Conservation (phyloP, 2,888 invertebrate genomes). For the Xylota sylvarum region DNA sequence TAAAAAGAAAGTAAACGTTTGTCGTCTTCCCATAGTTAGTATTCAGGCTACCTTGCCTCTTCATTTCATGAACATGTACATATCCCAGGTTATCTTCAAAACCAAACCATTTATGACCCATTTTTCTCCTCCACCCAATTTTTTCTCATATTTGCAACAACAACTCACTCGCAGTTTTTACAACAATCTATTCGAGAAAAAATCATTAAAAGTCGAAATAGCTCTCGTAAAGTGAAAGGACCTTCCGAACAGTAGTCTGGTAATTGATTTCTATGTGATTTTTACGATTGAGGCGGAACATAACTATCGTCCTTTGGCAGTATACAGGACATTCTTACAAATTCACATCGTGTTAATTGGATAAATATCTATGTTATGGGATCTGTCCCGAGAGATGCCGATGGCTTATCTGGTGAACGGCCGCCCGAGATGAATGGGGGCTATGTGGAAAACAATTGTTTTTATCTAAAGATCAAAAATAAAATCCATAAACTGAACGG, state of each 20-base stretch:
- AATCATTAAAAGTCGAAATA: slow-evolving; percentile 63
- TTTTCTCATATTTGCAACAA: slow-evolving; percentile 44
- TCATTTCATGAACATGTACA: background rate
- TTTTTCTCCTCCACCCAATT: background rate
- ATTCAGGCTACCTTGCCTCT: background rate
- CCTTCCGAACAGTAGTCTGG: slow-evolving; percentile 46
- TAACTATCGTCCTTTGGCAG: background rate
- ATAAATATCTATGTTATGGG: slow-evolving; percentile 69
- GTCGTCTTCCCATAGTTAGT: background rate
- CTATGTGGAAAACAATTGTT: slow-evolving; percentile 61
- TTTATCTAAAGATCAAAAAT: slow-evolving; percentile 74
- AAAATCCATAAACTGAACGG: slow-evolving; percentile 66
- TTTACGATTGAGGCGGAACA: slow-evolving; percentile 53
- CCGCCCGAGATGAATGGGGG: slow-evolving; percentile 55
- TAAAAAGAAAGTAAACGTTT: background rate
- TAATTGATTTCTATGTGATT: slow-evolving; percentile 65
- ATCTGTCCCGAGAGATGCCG: slow-evolving; percentile 56
- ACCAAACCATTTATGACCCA: slow-evolving; percentile 35
- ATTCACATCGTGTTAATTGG: slow-evolving; percentile 76
- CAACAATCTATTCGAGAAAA: slow-evolving; percentile 38
- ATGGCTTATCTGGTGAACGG: slow-evolving; percentile 54
- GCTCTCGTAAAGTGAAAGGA: slow-evolving; percentile 48
- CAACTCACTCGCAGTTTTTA: slow-evolving; percentile 35
- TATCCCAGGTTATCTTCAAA: slow-evolving; percentile 1
- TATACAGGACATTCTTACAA: slow-evolving; percentile 39